Evolutionary conservation across 2,113 vertebrate species (phyloP), one percentile per base, ranked within the genome.

Genomic region (Trogon melanurus): DNA sequence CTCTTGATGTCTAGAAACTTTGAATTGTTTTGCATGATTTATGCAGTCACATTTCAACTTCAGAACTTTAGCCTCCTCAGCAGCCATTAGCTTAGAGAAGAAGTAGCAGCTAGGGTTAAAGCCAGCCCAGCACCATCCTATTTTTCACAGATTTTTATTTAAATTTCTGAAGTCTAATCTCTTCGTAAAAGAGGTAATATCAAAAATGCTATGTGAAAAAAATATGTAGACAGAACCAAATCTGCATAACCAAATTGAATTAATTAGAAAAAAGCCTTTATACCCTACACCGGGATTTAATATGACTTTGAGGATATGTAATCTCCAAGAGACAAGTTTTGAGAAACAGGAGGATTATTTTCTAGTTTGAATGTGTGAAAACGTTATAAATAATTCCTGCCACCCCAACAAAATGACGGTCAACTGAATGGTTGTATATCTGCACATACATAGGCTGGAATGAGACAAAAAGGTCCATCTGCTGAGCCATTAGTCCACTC

Each of bases 211-310:
- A 56, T 65, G 51, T 81, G 79, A 91, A 96, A 93, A 97, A 89
- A 92, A 62, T 48, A 60, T 70, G 67, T 93, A 88, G 96, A 88
- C 87, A 54, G 93, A 94, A 88, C 61, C 47, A 97, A 97, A 97
- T 97, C 96, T 96, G 91, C 95, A 97, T 97, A 97, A 95, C 71
- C 47, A 98, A 97, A 98, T 95, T 95, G 91, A 98, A 97, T 97
- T 97, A 97, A 98, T 97, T 98, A 96, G 88, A 56, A 85, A 85
- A 36, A 94, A 95, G 71, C 83, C 50, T 97, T 97, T 97, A 83
- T 97, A 90, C 13, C 25, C 81, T 95, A 64, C 50, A 85, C 23
- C 85, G 85, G 50, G 45, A 95, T 96, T 97, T 96, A 97, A 93
- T 92, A 93, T 87, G 91, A 96, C 81, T 97, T 96, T 88, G 88